Conservation (phyloP, 1,140 invertebrate species). For the Venustaconcha ellipsiformis region DNA sequence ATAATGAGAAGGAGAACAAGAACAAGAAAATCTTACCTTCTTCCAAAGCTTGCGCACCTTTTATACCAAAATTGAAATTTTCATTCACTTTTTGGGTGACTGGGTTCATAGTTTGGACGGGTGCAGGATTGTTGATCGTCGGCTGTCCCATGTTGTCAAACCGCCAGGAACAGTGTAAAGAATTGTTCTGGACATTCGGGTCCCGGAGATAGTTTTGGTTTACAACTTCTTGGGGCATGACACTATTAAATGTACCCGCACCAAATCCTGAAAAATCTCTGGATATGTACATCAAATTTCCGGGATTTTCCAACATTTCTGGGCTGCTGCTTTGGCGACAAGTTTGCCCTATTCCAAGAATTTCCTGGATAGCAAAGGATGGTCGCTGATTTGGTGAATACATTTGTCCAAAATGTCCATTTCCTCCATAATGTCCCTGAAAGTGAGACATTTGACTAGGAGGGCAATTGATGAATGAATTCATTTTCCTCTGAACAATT, state of each 20-base stretch:
- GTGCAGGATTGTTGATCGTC: constrained; percentile 7
- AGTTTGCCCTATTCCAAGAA: constrained; percentile 17
- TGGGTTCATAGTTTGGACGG: constrained; percentile 6
- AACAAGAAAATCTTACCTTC: too few species aligned
- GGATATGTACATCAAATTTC: constrained; percentile 30
- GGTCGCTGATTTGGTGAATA: constrained; percentile 22
- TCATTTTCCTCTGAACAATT: too few species aligned
- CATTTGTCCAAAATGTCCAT: constrained; percentile 30
- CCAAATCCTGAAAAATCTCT: constrained; percentile 14
- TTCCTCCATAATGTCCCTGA: constrained; percentile 20
- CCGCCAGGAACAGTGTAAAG: constrained; percentile 27
- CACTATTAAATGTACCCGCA: constrained; percentile 14
- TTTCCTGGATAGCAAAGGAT: constrained; percentile 30
- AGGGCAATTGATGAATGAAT: too few species aligned
- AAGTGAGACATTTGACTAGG: constrained; percentile 15
- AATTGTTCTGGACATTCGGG: background rate
- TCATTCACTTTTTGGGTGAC: too few species aligned
- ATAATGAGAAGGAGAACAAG: too few species aligned
- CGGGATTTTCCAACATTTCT: constrained; percentile 18
- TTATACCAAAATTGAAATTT: too few species aligned
- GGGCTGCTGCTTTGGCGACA: constrained; percentile 30
- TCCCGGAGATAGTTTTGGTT: constrained; percentile 11
- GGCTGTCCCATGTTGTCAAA: constrained; percentile 22
- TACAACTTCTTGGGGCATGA: constrained; percentile 14
- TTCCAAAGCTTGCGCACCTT: too few species aligned